Base-by-base conservation (phyloP, 2,797 vertebrate genomes). In the Tangara arthus region DNA sequence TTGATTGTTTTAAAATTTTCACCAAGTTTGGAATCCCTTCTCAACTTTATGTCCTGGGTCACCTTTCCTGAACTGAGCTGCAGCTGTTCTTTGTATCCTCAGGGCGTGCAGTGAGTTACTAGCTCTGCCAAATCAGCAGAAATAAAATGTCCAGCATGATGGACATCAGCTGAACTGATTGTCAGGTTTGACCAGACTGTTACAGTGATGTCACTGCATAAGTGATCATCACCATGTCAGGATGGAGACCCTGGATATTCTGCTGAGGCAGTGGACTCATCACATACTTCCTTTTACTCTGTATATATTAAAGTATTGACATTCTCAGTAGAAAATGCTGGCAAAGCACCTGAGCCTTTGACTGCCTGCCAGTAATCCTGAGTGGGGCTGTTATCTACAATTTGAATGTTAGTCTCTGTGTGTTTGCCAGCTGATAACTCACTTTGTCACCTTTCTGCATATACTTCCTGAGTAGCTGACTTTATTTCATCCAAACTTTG, bases 351-450 rank as follows among this genome's bases (percentile, higher is more conserved):
- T 41, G 52, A 80, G 80, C 70, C 71, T 79, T 70, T 89, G 89
- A 57, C 82, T 87, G 82, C 81, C 78, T 94, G 94, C 87, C 76
- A 75, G 70, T 63, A 81, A 69, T 68, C 66, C 39, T 90, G 57
- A 93, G 52, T 75, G 11, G 86, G 92, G 52, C 73, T 82, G 64
- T 87, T 95, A 77, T 85, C 86, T 85, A 41, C 90, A 76, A 79
- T 90, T 90, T 93, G 84, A 93, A 8, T 75, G 78, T 79, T 89
- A 77, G 61, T 44, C 64, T 82, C 64, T 72, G 71, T 0, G 1
- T 94, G 86, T 80, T 89, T 94, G 79, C 72, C 76, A 88, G 35
- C 83, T 90, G 71, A 60, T 90, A 86, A 76, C 80, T 82, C 66
- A 59, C 52, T 63, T 87, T 87, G 42, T 89, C 61, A 69, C 84